These are phyloP conservation scores for Drosophila santomea DNA, from an alignment of 1,140 invertebrate genomes.

Conservation along the genomic window DNA sequence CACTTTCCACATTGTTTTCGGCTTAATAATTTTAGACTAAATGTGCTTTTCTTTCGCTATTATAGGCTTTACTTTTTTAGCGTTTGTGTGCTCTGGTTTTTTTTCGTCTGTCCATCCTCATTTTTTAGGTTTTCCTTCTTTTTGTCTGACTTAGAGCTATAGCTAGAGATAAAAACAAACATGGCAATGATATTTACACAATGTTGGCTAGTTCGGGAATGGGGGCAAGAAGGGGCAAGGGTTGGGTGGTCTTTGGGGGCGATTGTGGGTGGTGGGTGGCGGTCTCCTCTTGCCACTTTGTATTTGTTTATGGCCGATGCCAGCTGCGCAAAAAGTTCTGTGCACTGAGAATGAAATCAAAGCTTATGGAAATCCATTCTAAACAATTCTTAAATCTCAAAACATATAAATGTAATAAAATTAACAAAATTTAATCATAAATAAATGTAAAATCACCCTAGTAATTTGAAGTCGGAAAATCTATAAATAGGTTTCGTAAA, in stretches of 20 bases:
- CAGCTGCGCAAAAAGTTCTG: constrained; percentile 70
- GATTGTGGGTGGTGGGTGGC: constrained; percentile 31
- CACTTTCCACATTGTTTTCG: constrained; percentile 19
- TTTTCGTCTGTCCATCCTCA: constrained; percentile 14
- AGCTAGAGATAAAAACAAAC: constrained; percentile 81
- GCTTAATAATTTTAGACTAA: constrained; percentile 65
- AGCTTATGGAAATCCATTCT: no score
- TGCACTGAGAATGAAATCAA: constrained; percentile 7
- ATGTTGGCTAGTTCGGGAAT: constrained; percentile 55
- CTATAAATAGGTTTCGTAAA: neutral
- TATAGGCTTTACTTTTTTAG: constrained; percentile 36
- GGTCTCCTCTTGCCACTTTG: constrained; percentile 63
- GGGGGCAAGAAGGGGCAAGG: neutral
- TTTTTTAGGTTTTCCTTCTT: constrained; percentile 30
- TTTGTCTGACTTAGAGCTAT: constrained; percentile 68
- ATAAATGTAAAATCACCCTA: no score
- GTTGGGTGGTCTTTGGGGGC: constrained; percentile 4
- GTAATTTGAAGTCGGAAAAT: no score
- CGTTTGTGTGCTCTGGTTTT: constrained; percentile 43
- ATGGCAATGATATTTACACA: constrained; percentile 82
- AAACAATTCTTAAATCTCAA: no score
- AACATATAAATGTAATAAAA: no score
- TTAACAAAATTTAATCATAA: no score
- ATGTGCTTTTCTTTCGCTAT: constrained; percentile 61
- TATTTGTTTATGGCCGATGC: constrained; percentile 73